These are phyloP conservation scores for Semaprochilodus insignis DNA, from an alignment of 2,797 vertebrate species.

Conservation along the genomic window DNA sequence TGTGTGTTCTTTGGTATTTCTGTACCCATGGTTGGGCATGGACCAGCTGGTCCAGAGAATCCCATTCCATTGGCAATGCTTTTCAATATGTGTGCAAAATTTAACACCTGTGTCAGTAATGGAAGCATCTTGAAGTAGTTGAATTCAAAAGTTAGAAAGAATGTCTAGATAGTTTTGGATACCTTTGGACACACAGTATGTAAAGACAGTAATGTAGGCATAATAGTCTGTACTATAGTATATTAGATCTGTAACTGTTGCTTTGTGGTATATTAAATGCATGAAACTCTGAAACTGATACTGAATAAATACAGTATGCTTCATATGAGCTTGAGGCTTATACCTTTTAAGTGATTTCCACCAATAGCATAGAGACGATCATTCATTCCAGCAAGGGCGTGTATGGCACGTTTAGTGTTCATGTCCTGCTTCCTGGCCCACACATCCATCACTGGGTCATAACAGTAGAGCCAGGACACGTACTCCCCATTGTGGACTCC, in stretches of 20 bases:
- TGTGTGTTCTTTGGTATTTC: not conserved
- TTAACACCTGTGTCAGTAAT: not conserved
- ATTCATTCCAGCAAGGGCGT: constrained; percentile 96
- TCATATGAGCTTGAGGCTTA: constrained; percentile 50
- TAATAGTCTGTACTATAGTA: not conserved
- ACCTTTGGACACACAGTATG: not conserved
- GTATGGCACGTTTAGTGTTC: constrained; percentile 99
- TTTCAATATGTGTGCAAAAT: not conserved
- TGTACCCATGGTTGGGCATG: not conserved
- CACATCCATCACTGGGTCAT: constrained; percentile 97
- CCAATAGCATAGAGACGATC: constrained; percentile 98
- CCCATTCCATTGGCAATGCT: not conserved
- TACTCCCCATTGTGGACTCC: constrained; percentile 99
- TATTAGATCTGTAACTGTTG: not conserved
- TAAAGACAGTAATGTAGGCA: not conserved
- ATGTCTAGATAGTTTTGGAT: not conserved
- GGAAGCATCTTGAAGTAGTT: not conserved
- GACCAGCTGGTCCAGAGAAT: not conserved
- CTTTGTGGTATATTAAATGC: too few species aligned
- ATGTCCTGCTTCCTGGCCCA: constrained; percentile 99
- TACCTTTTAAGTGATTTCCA: constrained; percentile 99
- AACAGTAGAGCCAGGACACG: constrained; percentile 99
- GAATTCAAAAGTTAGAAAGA: not conserved
- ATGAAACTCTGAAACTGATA: not conserved
- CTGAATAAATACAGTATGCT: not conserved